Base-by-base conservation (phyloP, 2,888 invertebrate genomes). In the Cheilosia scutellata region DNA sequence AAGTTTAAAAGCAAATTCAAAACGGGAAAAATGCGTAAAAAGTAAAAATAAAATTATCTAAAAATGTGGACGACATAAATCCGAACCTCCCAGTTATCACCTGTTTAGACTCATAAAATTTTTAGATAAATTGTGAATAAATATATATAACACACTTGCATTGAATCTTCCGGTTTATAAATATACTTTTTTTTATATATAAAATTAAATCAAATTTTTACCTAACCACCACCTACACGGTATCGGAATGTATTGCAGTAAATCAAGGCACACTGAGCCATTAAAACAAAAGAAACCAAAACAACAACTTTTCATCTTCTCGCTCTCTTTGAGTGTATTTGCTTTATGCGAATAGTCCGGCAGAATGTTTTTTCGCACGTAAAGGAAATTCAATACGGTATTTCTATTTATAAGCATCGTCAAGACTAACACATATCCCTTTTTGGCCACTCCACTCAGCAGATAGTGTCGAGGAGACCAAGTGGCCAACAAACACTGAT, bases 381-480 rank as follows among this genome's bases (percentile, higher is more conserved):
- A 74, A 70, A 87, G 76, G 87, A 87, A 87, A 87, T 87, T 87
- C 65, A 87, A 87, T 87, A 72, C 82, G 82, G 51, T 63, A 37
- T 74, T 51, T 82, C 87, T 87, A 87, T 87, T 87, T 82, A 53
- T 87, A 87, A 82, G 74, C 80, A 82, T 71, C 82, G 82, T 55
- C 82, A 82, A 87, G 74, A 82, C 87, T 87, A 87, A 88, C 86
- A 83, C 88, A 89, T 84, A 89, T 87, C 88, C 88, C 87, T 75
- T 88, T 88, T 88, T 88, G 88, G 88, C 88, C 72, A 82, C 86
- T 82, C 27, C 70, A 80, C 87, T 82, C 82, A 86, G 88, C 82
- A 86, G 88, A 88, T 77, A 70, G 70, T 87, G 86, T 76, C 72
- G 87, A 78, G 70, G 82, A 80, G 53, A 74, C 84, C 86, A 82